Percentiles rank a stretch among this genome's conserved stretches.
phyloP scores from a whole-genome alignment of 2,113 vertebrate species.

The Phylloscopus whistleri region DNA sequence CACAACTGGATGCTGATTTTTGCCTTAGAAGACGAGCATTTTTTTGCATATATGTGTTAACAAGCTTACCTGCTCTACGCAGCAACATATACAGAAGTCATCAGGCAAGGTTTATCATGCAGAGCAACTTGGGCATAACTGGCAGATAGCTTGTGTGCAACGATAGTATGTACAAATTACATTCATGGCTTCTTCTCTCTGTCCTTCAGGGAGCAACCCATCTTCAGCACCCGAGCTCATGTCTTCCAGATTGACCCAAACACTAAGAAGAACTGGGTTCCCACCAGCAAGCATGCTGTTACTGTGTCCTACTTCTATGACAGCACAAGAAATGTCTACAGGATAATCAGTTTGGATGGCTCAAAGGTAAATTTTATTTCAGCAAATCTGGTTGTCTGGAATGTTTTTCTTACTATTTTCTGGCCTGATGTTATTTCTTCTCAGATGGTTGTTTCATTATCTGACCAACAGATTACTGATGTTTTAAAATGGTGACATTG shows the following conservation, averaged over 20 bases:
- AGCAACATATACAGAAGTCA: not conserved
- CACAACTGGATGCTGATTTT: not conserved
- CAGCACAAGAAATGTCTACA: conserved; percentile 97
- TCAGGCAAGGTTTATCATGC: conserved; percentile 1
- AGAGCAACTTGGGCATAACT: conserved; percentile 64
- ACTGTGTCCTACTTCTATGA: conserved; percentile 99
- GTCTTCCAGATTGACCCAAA: conserved; percentile 99
- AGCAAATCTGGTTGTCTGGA: not conserved
- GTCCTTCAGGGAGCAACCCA: conserved; percentile 92
- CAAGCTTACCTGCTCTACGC: not conserved
- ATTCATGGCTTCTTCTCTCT: conserved; percentile 79
- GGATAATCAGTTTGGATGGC: conserved; percentile 98
- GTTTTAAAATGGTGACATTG: not conserved
- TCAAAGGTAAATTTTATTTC: conserved; percentile 84
- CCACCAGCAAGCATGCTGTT: conserved; percentile 98
- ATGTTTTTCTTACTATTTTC: not conserved
- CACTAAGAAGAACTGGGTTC: conserved; percentile 99
- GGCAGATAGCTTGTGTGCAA: conserved; percentile 45
- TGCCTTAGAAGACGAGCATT: not conserved
- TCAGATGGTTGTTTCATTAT: not conserved
- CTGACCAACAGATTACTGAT: not conserved
- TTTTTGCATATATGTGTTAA: not conserved
- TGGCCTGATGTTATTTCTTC: not conserved
- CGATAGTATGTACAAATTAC: conserved; percentile 69
- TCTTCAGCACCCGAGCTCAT: conserved; percentile 97